These are phyloP conservation scores for Todiramphus chloris DNA, from an alignment of 2,113 vertebrate species.

Conservation along the genomic window DNA sequence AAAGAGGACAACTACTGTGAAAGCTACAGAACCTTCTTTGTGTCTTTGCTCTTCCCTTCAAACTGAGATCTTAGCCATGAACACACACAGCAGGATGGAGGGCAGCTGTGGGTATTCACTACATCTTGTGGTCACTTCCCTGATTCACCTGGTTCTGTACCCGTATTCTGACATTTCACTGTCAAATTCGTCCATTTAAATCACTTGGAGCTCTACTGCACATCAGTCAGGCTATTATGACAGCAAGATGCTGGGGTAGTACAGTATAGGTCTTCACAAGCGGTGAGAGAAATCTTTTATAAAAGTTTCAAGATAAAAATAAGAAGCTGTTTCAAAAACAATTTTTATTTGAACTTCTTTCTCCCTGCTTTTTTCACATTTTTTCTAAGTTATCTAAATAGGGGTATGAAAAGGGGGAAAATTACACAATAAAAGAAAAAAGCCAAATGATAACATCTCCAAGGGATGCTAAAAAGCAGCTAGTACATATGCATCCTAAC, in stretches of 20 bases:
- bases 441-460: neutral
- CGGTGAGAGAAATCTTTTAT: neutral
- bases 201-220: neutral
- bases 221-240: neutral
- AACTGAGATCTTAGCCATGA: constrained; percentile 68
- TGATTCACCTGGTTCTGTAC: neutral
- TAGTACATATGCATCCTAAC: neutral
- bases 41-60: constrained; percentile 73
- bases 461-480: neutral
- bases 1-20: constrained; percentile 84
- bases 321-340: neutral
- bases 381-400: neutral
- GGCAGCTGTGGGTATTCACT: neutral
- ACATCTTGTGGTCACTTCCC: neutral
- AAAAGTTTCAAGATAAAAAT: neutral
- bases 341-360: neutral
- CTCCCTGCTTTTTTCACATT: neutral
- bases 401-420: rapidly evolving
- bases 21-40: constrained; percentile 86
- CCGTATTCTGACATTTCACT: neutral
- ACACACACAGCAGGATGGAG: constrained; percentile 74
- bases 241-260: neutral
- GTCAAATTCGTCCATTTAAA: neutral
- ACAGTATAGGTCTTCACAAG: rapidly evolving
- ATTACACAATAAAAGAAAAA: neutral